Evolutionary conservation across 2,888 invertebrate species (phyloP), one percentile per base, ranked within the genome.

Genomic region (Lepidocyrtoides sp.): DNA sequence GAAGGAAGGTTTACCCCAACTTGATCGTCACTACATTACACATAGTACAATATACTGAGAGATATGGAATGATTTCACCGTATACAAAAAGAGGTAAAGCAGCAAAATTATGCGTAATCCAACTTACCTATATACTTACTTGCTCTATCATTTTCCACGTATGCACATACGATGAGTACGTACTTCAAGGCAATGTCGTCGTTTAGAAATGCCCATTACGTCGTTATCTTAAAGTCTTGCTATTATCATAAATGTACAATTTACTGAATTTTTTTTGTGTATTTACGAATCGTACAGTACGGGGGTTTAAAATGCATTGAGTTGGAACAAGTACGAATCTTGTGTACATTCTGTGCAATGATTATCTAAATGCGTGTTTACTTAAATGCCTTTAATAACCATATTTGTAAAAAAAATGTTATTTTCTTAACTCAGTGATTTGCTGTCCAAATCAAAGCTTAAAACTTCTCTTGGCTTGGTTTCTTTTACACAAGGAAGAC

Each of bases 331-430:
- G 17, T 48, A 48, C 14, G 57, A 57, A 57, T 4, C 17, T 0
- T 29, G 63, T 14, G 63, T 32, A 41, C n/a, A 36, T 44, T 41
- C 44, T 72, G 44, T 44, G 72, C 23, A 72, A 72, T 41, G 41
- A 44, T 72, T 72, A 36, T 72, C 41, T 44, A 23, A 66, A 17
- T 72, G 72, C 41, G 12, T 41, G 44, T 23, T 72, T 36, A 72
- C 36, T 69, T 72, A 12, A 0, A 7, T 4, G 20, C 17, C n/a
- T 69, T 72, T 36, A 72, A 72, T 23, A n/a, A n/a, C n/a, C 72
- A 72, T 17, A 36, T 72, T 36, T 1, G 41, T 36, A 63, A 2
- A 63, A 23, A 17, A 63, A 51, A 51, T 51, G 51, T 8, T 41
- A 51, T 57, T 36, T 36, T 36, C 36, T 36, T 7, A 36, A 36